Conservation (phyloP, 1,140 invertebrate genomes). For the Bicyclus anynana region DNA sequence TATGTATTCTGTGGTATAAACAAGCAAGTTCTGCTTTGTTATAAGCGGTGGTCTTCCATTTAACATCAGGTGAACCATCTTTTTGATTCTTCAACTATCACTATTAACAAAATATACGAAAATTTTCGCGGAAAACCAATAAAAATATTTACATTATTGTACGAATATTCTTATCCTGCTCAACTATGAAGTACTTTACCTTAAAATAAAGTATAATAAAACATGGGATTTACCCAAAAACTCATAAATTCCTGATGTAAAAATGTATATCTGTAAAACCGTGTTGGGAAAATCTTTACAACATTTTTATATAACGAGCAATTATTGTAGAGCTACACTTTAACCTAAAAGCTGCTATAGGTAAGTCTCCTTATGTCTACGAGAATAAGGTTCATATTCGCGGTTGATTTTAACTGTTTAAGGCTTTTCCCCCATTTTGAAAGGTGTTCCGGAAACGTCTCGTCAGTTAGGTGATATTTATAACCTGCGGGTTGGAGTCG, state of each 20-base stretch:
- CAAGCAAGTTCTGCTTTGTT: too few relatives aligned
- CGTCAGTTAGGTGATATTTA: slow-evolving; percentile 65
- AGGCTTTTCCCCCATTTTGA: slow-evolving; percentile 37
- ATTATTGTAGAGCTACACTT: slow-evolving; percentile 53
- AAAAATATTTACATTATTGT: too few relatives aligned
- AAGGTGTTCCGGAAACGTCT: slow-evolving; percentile 61
- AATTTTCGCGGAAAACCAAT: too few relatives aligned
- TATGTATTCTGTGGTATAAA: too few relatives aligned
- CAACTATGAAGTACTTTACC: too few relatives aligned
- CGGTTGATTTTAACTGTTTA: slow-evolving; percentile 14
- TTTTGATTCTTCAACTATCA: too few relatives aligned
- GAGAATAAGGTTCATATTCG: neutral
- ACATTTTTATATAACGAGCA: slow-evolving; percentile 40
- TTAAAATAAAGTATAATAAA: too few relatives aligned
- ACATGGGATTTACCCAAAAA: slow-evolving; percentile 8
- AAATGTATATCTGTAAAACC: slow-evolving; percentile 22
- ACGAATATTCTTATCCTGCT: too few relatives aligned
- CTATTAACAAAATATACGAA: too few relatives aligned
- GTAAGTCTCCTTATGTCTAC: neutral
- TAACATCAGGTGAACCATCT: too few relatives aligned
- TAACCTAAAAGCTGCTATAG: slow-evolving; percentile 1
- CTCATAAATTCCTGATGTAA: neutral
- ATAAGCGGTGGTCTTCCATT: too few relatives aligned
- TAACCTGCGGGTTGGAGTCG: slow-evolving; percentile 50
- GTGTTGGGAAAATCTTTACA: slow-evolving; percentile 27